Base-by-base conservation (phyloP, 2,113 vertebrate species). In the Alosa alosa region DNA sequence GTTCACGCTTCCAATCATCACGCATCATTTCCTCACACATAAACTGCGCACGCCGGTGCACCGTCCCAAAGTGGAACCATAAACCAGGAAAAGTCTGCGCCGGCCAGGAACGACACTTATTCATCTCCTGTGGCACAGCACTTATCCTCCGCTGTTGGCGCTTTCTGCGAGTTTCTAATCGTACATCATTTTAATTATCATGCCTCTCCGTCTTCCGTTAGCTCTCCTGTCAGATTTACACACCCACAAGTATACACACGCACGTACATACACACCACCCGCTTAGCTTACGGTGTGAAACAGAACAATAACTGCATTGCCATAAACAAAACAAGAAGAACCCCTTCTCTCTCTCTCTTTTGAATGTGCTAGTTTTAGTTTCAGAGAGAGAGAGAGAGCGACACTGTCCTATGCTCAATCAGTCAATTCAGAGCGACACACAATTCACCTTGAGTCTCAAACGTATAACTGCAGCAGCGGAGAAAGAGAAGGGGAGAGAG, bases 401-500 rank as follows among this genome's bases (percentile, higher is more conserved):
- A 8, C 10, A 13, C 64, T 64, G 50, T 20, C 18, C 22, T 31
- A 85, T 36, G 39, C 84, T 81, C 90, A 84, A 81, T 60, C 85
- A 47, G 86, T 82, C 75, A 88, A 83, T 83, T 84, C 85, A 55
- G 81, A 84, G 75, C 86, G 82, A 72, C 86, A 75, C 68, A 6
- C 86, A 7, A 87, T 93, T 94, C 93, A 94, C 94, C 94, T 95
- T 94, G 92, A 95, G 91, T 91, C 86, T 93, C 92, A 92, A 86
- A 81, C 90, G 90, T 90, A 89, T 88, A 89, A 89, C 91, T 93
- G 91, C 91, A 91, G 91, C 83, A 68, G 46, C 84, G 82, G 18
- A 87, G 72, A 22, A 64, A 81, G 64, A 88, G 11, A 47, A 41
- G 50, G 82, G 55, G 50, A 41, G 60, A 52, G 64, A 36, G 10